These are phyloP conservation scores for Apodemia zela DNA, from an alignment of 2,888 invertebrate genomes.

Conservation along the genomic window DNA sequence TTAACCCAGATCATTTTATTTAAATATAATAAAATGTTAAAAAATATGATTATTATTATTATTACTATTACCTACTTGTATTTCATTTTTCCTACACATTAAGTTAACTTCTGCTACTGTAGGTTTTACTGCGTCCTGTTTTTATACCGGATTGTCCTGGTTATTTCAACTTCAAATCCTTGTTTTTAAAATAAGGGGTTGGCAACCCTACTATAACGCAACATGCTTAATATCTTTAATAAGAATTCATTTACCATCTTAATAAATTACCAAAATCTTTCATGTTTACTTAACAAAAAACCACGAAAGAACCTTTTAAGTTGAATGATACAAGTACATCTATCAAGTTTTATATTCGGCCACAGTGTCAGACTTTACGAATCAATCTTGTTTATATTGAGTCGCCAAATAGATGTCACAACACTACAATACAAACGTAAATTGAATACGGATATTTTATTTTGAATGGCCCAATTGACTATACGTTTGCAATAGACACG, in stretches of 20 bases:
- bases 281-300: background rate
- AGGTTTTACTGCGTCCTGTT: no score
- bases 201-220: no score
- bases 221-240: background rate
- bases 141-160: no score
- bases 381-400: slow-evolving; percentile 53
- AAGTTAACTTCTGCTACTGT: no score
- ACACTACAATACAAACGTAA: slow-evolving; percentile 38
- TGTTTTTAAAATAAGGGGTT: no score
- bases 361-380: slow-evolving; percentile 37
- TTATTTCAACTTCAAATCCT: no score
- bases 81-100: no score
- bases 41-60: no score
- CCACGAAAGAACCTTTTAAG: background rate
- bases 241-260: background rate
- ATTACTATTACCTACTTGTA: no score
- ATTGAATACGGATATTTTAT: slow-evolving; percentile 25
- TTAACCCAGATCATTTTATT: no score
- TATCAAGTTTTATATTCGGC: slow-evolving; percentile 23
- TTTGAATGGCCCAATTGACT: slow-evolving; percentile 33
- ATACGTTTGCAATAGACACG: slow-evolving; percentile 30
- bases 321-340: slow-evolving; percentile 13
- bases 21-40: no score
- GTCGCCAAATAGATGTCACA: slow-evolving; percentile 50
- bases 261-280: background rate